Evolutionary conservation across 2,888 invertebrate species (phyloP), one percentile per base, ranked within the genome.

Genomic region (Glyphotaelius pellucidus): DNA sequence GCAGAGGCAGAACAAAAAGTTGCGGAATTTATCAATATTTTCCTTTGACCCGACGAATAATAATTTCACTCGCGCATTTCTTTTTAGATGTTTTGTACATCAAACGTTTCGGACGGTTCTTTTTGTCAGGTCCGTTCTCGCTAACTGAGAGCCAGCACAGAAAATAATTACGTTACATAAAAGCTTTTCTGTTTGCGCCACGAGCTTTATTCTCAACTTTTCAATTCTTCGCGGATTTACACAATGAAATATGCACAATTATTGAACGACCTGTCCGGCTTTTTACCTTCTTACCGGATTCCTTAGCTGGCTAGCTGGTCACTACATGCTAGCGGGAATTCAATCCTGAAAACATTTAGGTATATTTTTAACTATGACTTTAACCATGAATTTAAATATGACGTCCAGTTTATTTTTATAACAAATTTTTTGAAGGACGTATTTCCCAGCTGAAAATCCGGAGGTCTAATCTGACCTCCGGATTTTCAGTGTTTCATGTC

Each of bases 11-110:
- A 67, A 67, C 67, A 42, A 86, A 86, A 86, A 86, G 25, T 67
- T 67, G 67, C 67, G n/a, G 32, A 81, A 81, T 81, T 81, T 32
- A 85, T 85, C 85, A 85, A 85, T 85, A 38, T 85, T 85, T 84
- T 85, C 85, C 85, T 85, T 35, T 38, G 85, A 85, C 38, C 85
- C 19, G 35, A 38, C 85, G 85, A 85, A 85, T 35, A 85, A 85
- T 85, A 85, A 85, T 35, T 38, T 85, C 32, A 85, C 85, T n/a
- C 38, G 14, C 85, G 38, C 85, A n/a, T 12, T 25, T 52, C 32
- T 67, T 87, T 87, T 47, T 67, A 31, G 19, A 38, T n/a, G 14
- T 87, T 87, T 52, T 87, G 52, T 52, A 87, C 52, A 52, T 87
- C 30, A 52, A 87, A 87, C 87, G 87, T 30, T 52, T 67, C 67